Base-by-base conservation (phyloP, 2,888 invertebrate genomes). In the Carpatolechia fugitivella region DNA sequence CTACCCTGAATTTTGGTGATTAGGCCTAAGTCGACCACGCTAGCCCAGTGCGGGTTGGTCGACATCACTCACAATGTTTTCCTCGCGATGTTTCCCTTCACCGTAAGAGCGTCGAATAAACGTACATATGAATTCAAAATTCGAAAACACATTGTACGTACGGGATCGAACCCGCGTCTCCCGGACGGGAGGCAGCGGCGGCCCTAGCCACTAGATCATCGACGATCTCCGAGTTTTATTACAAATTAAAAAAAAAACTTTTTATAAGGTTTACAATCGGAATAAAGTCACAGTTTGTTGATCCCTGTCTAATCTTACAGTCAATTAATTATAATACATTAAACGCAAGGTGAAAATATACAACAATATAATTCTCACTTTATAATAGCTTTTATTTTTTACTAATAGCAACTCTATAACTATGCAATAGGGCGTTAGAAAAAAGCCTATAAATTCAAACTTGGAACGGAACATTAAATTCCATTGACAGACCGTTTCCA, bases 401-500 rank as follows among this genome's bases (percentile, higher is more conserved):
- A 7, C 6, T n/a, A 36, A 13, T 13, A 20, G 36, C 36, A 13
- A 13, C 20, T 41, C 10, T 41, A 38, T 16, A 38, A 38, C 38
- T 38, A 38, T 20, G 41, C 41, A 5, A 24, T 46, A 44, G 3
- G 13, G 47, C 14, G 47, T 31, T 48, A 31, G 47, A 48, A 48
- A 48, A 24, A 49, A 49, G 13, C 6, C 46, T 33, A 35, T 20
- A 40, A 55, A 44, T 55, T 55, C 38, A 33, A 54, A 51, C 30
- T 8, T 24, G 47, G 31, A 51, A 40, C 56, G 44, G 24, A 29
- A 38, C 38, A 40, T 54, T 51, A 54, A 31, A 51, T 57, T 29
- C 16, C 38, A 55, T 55, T 57, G 57, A 57, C 52, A 55, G 60
- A 50, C 60, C 58, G 65, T 69, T 68, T 66, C 64, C 64, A 64